A percentile compares a stretch with the other conserved stretches of the same genome.
Conservation (phyloP, 2,113 vertebrate species). For the Oryctolagus cuniculus region mOryCun1.1 NC_091436.1:82042501-82043000, state of each 20-base stretch:
- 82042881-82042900: too few species aligned
- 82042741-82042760: too few species aligned
- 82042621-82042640: slow-evolving; percentile 27
- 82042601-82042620: neutral
- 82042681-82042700: neutral
- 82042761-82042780: neutral
- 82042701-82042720: neutral
- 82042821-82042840: neutral
- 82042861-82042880: too few species aligned
- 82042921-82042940: too few species aligned
- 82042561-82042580: neutral
- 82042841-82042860: neutral
- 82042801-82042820: neutral
- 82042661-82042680: neutral
- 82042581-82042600: neutral
- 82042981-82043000: too few species aligned
- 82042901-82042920: too few species aligned
- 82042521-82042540: slow-evolving; percentile 31
- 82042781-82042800: neutral
- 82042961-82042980: too few species aligned
- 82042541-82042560: slow-evolving; percentile 32
- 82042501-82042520: neutral
- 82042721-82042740: neutral
- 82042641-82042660: neutral
- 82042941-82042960: too few species aligned